These are phyloP conservation scores for Meghimatium bilineatum DNA, from an alignment of 2,888 invertebrate species.

Conservation along the genomic window DNA sequence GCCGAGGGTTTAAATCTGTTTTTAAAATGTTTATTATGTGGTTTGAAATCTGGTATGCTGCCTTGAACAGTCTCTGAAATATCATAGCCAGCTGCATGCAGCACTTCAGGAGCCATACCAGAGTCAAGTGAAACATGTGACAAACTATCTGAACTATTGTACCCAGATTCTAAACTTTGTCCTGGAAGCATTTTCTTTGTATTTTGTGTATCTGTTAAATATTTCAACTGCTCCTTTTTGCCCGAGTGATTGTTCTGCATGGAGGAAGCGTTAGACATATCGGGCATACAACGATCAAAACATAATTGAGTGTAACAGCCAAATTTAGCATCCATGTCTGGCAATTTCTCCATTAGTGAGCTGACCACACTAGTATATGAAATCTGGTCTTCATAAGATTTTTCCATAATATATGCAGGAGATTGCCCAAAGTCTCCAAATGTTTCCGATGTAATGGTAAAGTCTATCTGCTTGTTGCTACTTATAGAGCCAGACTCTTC, in stretches of 20 bases:
- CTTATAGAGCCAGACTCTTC: not conserved
- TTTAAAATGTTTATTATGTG: not conserved
- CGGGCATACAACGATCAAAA: not conserved
- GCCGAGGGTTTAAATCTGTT: not conserved
- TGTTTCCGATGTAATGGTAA: not conserved
- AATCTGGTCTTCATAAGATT: not conserved
- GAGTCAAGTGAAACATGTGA: not conserved
- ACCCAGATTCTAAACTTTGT: conserved; percentile 19
- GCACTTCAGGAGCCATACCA: not conserved
- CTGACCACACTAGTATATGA: not conserved
- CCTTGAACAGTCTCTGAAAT: not conserved
- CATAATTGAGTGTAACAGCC: not conserved
- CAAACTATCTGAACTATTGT: not conserved
- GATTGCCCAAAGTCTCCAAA: not conserved
- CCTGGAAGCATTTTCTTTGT: not conserved
- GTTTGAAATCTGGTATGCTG: not conserved
- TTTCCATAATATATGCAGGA: not conserved
- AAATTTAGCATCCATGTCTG: not conserved
- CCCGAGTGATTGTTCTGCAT: not conserved
- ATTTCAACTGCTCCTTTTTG: not conserved
- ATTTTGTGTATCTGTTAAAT: not conserved
- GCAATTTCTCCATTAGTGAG: not conserved
- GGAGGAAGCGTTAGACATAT: not conserved
- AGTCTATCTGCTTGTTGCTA: not conserved
- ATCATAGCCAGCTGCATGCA: not conserved